Base-by-base conservation (phyloP, 2,888 invertebrate genomes). In the Clistopyga incitator region DNA sequence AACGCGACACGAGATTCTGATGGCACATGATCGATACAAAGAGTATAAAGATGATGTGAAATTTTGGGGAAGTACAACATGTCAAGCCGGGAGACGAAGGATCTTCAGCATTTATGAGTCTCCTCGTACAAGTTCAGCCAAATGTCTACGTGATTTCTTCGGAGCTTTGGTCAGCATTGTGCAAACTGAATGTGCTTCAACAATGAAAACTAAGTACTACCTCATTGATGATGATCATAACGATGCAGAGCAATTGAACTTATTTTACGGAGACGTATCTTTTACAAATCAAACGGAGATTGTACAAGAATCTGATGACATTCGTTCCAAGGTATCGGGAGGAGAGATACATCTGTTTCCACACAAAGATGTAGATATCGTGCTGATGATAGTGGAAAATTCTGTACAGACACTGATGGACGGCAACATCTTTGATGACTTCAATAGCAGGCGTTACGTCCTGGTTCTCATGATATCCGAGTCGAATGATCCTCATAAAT, bases 381-480 rank as follows among this genome's bases (percentile, higher is more conserved):
- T 82, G 2, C 11, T 86, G 3, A 2, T 84, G 6, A 74, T 29
- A 11, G 70, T 84, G 3, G 45, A 74, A 0, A 67, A 61, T 18
- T 78, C 71, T 2, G 77, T 85, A n/a, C 75, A 77, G n/a, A 29
- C 78, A 1, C 50, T 87, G 6, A 74, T 82, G 18, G 47, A 81
- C n/a, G 11, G 54, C 2, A 50, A 61, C 1, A 56, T 77, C 3
- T 67, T 61, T 2, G 52, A 78, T 11, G 23, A 78, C 4, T 88
- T 87, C 87, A 77, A 81, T 20, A 67, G 65, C 10, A 47, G 64
- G 6, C 82, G 85, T 50, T 84, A 85, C 64, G 87, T 86, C n/a
- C 54, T 89, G 25, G 74, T 88, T 23, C 25, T 88, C 11, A 74
- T 87, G 18, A 68, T 86, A 25, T 50, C 81, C 4, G 75, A 68